A percentile compares a stretch with the other conserved stretches of the same genome.
Evolutionary conservation across 2,113 vertebrate species (phyloP).

Genomic region (Tricholaema leucomelas): DNA sequence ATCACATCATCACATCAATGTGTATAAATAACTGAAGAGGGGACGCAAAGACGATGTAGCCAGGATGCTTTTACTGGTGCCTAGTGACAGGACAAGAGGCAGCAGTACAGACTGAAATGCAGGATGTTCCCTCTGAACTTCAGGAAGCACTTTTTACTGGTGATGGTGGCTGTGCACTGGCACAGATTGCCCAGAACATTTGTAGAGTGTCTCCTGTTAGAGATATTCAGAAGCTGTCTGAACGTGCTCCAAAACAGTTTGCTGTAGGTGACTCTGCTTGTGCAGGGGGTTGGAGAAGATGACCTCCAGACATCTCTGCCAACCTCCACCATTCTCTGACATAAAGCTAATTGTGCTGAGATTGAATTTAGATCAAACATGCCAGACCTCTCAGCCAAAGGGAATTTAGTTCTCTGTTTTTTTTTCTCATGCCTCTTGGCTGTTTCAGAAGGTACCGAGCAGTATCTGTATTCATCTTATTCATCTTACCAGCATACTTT

Average conservation of each 20-base stretch:
- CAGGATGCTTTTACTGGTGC: background rate
- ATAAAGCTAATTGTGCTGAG: background rate
- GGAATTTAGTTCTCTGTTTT: background rate
- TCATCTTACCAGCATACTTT: background rate
- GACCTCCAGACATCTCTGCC: background rate
- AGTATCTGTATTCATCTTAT: background rate
- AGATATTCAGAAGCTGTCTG: background rate
- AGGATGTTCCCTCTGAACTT: background rate
- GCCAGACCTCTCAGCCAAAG: background rate
- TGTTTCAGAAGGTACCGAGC: background rate
- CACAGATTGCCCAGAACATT: background rate
- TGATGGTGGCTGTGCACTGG: background rate
- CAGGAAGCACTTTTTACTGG: background rate
- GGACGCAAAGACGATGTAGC: background rate
- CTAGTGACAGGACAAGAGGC: background rate
- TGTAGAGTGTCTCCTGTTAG: background rate
- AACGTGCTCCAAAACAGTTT: background rate
- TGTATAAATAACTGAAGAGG: background rate
- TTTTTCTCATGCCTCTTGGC: background rate
- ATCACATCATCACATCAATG: background rate
- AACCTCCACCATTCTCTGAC: background rate
- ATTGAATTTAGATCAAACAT: background rate
- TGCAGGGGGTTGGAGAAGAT: background rate
- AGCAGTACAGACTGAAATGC: background rate
- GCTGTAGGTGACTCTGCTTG: background rate